A percentile compares a stretch with the other conserved stretches of the same genome.
These are phyloP conservation scores for Scolanthus callimorphus DNA, from an alignment of 92 coral and sea anemone genomes.

Conservation along the genomic window DNA sequence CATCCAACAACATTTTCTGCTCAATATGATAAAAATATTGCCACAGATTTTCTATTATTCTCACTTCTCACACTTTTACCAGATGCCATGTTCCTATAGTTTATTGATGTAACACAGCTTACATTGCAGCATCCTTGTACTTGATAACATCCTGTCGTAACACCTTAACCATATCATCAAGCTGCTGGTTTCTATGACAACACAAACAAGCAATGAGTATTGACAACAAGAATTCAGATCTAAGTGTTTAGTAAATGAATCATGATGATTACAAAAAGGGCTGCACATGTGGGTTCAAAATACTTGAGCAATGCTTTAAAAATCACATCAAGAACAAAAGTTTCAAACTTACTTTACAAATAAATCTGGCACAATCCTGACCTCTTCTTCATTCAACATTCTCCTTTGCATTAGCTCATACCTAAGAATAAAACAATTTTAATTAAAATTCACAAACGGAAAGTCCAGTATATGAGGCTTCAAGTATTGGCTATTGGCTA, in stretches of 20 bases:
- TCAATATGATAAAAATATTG: no score
- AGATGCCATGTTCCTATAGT: no score
- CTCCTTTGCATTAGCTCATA: slow-evolving; percentile 76
- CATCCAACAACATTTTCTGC: no score
- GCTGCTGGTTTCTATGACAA: slow-evolving; percentile 80
- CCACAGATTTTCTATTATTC: no score
- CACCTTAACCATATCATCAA: slow-evolving; percentile 81
- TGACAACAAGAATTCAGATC: background rate
- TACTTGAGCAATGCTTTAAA: no score
- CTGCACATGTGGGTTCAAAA: no score
- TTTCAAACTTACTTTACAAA: slow-evolving; percentile 62
- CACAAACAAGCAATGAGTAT: background rate
- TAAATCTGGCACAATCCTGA: slow-evolving; percentile 79
- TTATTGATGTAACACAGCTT: slow-evolving; percentile 16
- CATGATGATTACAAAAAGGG: no score
- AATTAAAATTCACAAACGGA: no score
- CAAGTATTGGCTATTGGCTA: no score
- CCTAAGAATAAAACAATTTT: slow-evolving; percentile 48
- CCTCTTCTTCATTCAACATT: slow-evolving; percentile 74
- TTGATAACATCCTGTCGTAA: slow-evolving; percentile 85
- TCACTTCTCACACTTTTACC: no score
- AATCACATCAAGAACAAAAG: no score
- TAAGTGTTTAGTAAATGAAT: background rate
- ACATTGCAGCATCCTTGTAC: slow-evolving; percentile 94
- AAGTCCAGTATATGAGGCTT: no score